A percentile compares a stretch with the other conserved stretches of the same genome.
These are phyloP conservation scores for Pelmatolapia mariae DNA, from an alignment of 2,113 vertebrate species.

Conservation along the genomic window DNA sequence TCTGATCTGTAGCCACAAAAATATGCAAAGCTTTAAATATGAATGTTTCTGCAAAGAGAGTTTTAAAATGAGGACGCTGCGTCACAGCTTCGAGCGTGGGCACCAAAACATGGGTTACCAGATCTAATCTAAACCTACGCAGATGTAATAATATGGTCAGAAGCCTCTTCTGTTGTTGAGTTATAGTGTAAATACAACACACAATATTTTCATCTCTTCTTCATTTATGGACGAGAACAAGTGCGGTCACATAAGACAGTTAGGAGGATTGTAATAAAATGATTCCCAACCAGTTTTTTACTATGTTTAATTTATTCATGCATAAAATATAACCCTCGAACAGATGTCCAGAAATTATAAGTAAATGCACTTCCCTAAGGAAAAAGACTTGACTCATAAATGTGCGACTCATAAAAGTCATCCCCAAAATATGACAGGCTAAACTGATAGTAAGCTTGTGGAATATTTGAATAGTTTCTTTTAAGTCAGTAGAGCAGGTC, in stretches of 20 bases:
- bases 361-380: neutral
- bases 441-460: accelerated
- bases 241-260: neutral
- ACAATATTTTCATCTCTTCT: neutral
- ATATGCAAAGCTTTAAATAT: neutral
- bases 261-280: accelerated
- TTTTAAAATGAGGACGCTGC: neutral
- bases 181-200: neutral
- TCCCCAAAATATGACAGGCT: neutral
- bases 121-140: neutral
- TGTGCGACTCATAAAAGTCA: neutral
- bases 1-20: neutral
- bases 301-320: neutral
- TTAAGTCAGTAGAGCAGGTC: neutral
- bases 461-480: neutral
- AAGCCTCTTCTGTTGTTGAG: neutral
- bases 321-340: accelerated
- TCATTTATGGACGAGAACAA: neutral
- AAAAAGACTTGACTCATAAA: neutral
- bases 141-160: neutral
- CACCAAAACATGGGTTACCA: neutral
- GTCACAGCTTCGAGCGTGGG: neutral
- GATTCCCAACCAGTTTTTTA: neutral
- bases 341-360: neutral
- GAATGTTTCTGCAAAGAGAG: neutral